Evolutionary conservation across 2,113 vertebrate genomes (phyloP), one percentile per base, ranked within the genome.

Genomic region (Catharus minimus): DNA sequence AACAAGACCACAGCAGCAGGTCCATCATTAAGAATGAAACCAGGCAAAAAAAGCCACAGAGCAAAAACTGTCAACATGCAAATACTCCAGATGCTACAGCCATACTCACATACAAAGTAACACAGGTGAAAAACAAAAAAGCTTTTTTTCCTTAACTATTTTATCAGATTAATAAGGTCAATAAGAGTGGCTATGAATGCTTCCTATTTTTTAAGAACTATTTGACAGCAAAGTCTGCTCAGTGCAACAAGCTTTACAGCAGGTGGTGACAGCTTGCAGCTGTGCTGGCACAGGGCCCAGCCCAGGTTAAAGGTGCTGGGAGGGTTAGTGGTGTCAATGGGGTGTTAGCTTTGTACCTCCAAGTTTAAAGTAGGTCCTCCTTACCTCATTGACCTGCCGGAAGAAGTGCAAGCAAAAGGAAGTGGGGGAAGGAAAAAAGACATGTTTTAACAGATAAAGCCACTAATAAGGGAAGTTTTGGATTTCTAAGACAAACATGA

Each of bases 361-460:
- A 58, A 95, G 85, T 94, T 86, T 88, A 91, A 97, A 95, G 94
- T 95, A 74, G 88, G 79, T 98, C 97, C 93, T 60, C 97, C 99
- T 99, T 99, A 99, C 99, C 99, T 99, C 99, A 88, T 99, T 99
- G 94, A 99, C 99, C 99, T 99, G 98, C 98, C 98, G 64, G 96
- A 97, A 97, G 98, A 98, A 98, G 98, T 80, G 97, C 98, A 97
- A 98, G 98, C 98, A 98, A 97, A 97, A 97, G 95, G 66, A 95
- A 96, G 92, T 91, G 60, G 89, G 93, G 96, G 95, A 94, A 97
- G 96, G 96, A 97, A 98, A 98, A 98, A 97, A 97, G 96, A 98
- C 93, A 98, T 44, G 92, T 98, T 98, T 98, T 98, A 98, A 97
- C 97, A 97, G 97, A 97, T 91, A 97, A 96, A 96, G 97, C 95